phyloP scores from a whole-genome alignment of 2,797 vertebrate genomes.

The Gymnothorax reevesii region DNA sequence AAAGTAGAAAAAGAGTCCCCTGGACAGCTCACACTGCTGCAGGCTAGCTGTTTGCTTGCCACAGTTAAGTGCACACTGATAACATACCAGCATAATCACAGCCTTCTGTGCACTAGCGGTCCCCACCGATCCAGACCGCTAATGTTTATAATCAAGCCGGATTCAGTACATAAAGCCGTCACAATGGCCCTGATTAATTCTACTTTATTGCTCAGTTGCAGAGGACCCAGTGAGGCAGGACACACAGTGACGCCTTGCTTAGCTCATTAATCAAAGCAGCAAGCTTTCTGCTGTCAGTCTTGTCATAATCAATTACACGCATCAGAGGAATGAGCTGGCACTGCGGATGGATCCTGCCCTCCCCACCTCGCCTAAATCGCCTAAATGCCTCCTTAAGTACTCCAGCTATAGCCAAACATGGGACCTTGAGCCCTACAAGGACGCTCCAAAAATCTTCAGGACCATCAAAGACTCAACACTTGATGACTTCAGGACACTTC shows the following conservation, averaged over 20 bases:
- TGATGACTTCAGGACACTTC: neutral
- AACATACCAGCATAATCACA: slow-evolving; percentile 50
- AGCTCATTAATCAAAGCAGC: slow-evolving; percentile 63
- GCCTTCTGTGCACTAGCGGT: slow-evolving; percentile 38
- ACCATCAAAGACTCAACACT: too few relatives aligned
- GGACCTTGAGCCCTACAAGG: too few relatives aligned
- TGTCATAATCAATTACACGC: slow-evolving; percentile 26
- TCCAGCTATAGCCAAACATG: neutral
- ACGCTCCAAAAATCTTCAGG: too few relatives aligned
- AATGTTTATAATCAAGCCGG: slow-evolving; percentile 49
- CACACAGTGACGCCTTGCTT: slow-evolving; percentile 50
- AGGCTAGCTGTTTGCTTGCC: slow-evolving; percentile 43
- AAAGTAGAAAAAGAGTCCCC: slow-evolving; percentile 29
- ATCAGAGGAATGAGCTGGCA: slow-evolving; percentile 35
- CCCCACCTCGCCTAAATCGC: neutral
- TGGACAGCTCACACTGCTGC: slow-evolving; percentile 31
- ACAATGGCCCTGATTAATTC: slow-evolving; percentile 66
- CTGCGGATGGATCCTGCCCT: neutral
- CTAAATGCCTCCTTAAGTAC: neutral
- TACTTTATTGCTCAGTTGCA: slow-evolving; percentile 64
- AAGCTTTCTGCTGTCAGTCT: slow-evolving; percentile 13
- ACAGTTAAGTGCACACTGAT: slow-evolving; percentile 43
- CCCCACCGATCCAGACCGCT: slow-evolving; percentile 52
- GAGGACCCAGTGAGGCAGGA: slow-evolving; percentile 47
- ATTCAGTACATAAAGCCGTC: slow-evolving; percentile 70